Evolutionary conservation across 1,140 invertebrate genomes (phyloP).

Genomic region (Calephelis virginiensis): DNA sequence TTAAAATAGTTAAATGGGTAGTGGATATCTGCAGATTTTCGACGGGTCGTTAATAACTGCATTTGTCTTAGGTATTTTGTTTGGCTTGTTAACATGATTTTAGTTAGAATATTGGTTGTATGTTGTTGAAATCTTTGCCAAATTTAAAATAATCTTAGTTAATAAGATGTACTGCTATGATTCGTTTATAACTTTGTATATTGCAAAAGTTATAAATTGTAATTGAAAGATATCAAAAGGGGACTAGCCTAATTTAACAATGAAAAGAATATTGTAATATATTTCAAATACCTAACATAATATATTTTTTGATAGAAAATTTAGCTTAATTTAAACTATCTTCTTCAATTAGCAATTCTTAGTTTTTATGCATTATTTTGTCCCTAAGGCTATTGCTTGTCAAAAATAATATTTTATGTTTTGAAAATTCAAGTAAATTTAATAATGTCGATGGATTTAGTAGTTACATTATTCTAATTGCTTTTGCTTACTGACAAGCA

Average conservation of each 20-base stretch:
- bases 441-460: too few species aligned
- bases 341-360: neutral
- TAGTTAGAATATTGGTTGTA: constrained; percentile 6
- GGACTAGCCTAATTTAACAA: constrained; percentile 8
- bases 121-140: constrained; percentile 4
- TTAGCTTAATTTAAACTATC: neutral
- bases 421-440: too few species aligned
- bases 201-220: neutral
- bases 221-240: neutral
- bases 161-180: neutral
- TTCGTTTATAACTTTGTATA: neutral
- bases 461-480: too few species aligned
- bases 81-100: neutral
- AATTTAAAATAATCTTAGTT: constrained; percentile 1
- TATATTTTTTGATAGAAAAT: constrained; percentile 14
- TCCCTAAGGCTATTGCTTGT: neutral
- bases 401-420: neutral
- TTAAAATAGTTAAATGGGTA: too few species aligned
- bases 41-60: too few species aligned
- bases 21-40: too few species aligned
- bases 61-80: too few species aligned
- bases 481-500: too few species aligned
- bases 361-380: neutral
- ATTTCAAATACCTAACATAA: neutral
- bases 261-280: constrained; percentile 8